phyloP scores from a whole-genome alignment of 1,140 invertebrate genomes.

The Drosophila neocordata region DNA sequence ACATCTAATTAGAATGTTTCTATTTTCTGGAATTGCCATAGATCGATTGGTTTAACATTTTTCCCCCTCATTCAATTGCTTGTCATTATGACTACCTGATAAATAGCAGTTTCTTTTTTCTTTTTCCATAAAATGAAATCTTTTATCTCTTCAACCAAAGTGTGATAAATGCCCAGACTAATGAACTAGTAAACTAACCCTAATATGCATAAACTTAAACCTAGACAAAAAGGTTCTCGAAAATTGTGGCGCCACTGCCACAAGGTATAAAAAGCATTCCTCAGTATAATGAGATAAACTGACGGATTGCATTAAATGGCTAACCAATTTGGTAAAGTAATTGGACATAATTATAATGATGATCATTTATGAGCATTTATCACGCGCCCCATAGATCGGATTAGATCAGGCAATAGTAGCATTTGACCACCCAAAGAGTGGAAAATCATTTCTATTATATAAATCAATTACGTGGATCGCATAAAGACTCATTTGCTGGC shows the following conservation, averaged over 20 bases:
- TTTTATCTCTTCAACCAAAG: background rate
- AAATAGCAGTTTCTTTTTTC: conserved; percentile 8
- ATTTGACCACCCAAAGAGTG: conserved; percentile 3
- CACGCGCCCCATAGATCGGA: conserved; percentile 9
- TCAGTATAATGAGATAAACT: background rate
- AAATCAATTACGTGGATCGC: conserved; percentile 10
- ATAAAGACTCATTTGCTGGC: background rate
- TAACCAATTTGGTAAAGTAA: conserved; percentile 12
- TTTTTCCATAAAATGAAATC: background rate
- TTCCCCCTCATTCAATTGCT: background rate
- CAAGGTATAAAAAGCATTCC: background rate
- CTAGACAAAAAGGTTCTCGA: background rate
- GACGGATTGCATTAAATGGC: background rate
- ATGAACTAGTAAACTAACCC: background rate
- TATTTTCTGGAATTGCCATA: background rate
- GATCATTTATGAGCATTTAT: conserved; percentile 10
- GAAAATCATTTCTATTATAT: conserved; percentile 8
- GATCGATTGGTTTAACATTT: background rate
- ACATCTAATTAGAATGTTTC: conserved; percentile 11
- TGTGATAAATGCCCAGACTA: conserved; percentile 7
- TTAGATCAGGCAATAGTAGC: background rate
- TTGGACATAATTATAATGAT: conserved; percentile 8
- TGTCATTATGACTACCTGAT: conserved; percentile 9
- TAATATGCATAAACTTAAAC: background rate
- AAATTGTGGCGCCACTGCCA: conserved; percentile 5